A percentile compares a stretch with the other conserved stretches of the same genome.
Evolutionary conservation across 2,113 vertebrate genomes (phyloP).

Genomic region (Crotalus viridis): DNA sequence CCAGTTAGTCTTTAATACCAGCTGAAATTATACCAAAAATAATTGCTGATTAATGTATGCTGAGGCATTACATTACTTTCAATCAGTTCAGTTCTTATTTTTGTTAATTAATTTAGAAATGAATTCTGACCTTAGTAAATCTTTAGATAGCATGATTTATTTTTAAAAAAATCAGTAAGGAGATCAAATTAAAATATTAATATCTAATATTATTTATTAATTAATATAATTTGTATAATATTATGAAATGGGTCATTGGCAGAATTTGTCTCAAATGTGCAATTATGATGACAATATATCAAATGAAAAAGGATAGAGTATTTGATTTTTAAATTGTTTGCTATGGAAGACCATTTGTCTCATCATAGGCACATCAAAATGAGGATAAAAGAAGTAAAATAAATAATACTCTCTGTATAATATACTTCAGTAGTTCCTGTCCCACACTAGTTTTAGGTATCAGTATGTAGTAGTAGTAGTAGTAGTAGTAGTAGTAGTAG

Average conservation of each 20-base stretch:
- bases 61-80: background rate
- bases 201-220: background rate
- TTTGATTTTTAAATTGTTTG: background rate
- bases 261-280: background rate
- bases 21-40: background rate
- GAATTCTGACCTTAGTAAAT: conserved; percentile 16
- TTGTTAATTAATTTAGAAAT: conserved; percentile 7
- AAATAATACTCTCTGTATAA: background rate
- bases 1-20: background rate
- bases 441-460: background rate
- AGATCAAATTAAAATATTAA: conserved; percentile 8
- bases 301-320: background rate
- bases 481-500: too few species aligned
- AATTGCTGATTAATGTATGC: background rate
- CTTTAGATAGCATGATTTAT: background rate
- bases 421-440: background rate
- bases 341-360: background rate
- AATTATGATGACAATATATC: background rate
- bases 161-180: background rate
- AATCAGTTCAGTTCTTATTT: background rate
- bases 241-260: background rate
- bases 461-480: background rate
- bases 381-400: background rate
- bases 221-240: background rate
- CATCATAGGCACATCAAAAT: background rate